These are phyloP conservation scores for Drosophila dives DNA, from an alignment of 2,888 invertebrate genomes.

Conservation along the genomic window DNA sequence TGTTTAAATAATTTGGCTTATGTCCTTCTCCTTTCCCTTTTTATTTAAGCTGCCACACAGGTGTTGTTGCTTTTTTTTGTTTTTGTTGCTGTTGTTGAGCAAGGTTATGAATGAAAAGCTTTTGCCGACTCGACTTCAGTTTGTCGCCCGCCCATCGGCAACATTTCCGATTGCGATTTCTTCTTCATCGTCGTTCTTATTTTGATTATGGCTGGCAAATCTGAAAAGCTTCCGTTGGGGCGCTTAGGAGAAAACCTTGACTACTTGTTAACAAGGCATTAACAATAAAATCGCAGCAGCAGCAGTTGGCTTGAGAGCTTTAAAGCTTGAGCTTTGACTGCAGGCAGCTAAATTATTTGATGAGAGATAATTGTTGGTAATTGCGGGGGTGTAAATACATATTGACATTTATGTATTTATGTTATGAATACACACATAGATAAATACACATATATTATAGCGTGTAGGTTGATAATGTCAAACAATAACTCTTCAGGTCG, in stretches of 20 bases:
- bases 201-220: conserved; percentile 14
- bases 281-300: conserved; percentile 21
- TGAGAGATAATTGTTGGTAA: conserved; percentile 33
- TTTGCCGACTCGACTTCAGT: conserved; percentile 54
- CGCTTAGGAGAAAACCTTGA: conserved; percentile 30
- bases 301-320: conserved; percentile 4
- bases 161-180: conserved; percentile 48
- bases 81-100: conserved; percentile 56
- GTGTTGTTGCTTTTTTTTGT: conserved; percentile 20
- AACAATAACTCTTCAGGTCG: neutral
- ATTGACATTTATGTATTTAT: neutral
- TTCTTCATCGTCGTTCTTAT: conserved; percentile 8
- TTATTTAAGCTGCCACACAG: conserved; percentile 4
- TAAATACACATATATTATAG: neutral
- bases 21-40: neutral
- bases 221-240: conserved; percentile 34
- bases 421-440: neutral
- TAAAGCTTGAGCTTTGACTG: conserved; percentile 12
- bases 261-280: conserved; percentile 50
- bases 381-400: conserved; percentile 2
- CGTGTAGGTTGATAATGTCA: too few relatives aligned
- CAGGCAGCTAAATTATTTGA: neutral
- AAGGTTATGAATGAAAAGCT: conserved; percentile 84
- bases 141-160: conserved; percentile 44
- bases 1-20: neutral